Percentiles rank a stretch among this genome's conserved stretches.
Evolutionary conservation across 2,888 invertebrate species (phyloP).

Genomic region (Anticlea derivata): DNA sequence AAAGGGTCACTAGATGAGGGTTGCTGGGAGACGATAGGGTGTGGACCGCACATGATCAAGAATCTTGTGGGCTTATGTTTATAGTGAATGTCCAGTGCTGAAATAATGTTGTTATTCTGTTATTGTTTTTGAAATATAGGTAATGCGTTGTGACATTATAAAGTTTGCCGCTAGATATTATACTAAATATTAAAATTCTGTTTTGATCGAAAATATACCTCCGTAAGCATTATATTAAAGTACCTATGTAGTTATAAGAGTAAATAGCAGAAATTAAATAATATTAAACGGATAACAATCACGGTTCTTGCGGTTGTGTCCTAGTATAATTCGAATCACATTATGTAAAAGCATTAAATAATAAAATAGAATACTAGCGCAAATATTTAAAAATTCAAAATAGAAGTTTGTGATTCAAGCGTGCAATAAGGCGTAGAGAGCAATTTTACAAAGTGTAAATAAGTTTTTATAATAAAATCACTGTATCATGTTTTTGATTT

Average conservation of each 20-base stretch:
- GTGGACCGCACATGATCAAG: no score
- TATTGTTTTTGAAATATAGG: slow-evolving; percentile 4
- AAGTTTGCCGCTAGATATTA: slow-evolving; percentile 20
- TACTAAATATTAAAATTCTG: slow-evolving; percentile 2
- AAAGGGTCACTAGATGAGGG: no score
- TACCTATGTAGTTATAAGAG: slow-evolving; percentile 1
- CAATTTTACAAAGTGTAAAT: background rate
- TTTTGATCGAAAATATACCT: slow-evolving; percentile 1
- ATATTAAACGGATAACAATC: slow-evolving; percentile 38
- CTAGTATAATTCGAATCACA: slow-evolving; percentile 25
- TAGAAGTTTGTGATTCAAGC: background rate
- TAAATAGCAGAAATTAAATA: slow-evolving; percentile 11
- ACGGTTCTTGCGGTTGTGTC: slow-evolving; percentile 56
- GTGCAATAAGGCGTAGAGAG: background rate
- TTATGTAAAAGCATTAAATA: slow-evolving; percentile 13
- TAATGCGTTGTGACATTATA: slow-evolving; percentile 7
- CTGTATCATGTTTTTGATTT: background rate
- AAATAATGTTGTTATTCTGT: slow-evolving; percentile 5
- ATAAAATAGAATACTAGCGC: slow-evolving; percentile 1
- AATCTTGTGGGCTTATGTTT: no score
- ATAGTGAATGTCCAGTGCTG: no score
- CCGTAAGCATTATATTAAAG: background rate
- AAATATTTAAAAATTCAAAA: background rate
- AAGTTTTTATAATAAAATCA: background rate
- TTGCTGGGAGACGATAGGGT: no score